Evolutionary conservation across 2,888 invertebrate genomes (phyloP).

Genomic region (Euplagia quadripunctaria): DNA sequence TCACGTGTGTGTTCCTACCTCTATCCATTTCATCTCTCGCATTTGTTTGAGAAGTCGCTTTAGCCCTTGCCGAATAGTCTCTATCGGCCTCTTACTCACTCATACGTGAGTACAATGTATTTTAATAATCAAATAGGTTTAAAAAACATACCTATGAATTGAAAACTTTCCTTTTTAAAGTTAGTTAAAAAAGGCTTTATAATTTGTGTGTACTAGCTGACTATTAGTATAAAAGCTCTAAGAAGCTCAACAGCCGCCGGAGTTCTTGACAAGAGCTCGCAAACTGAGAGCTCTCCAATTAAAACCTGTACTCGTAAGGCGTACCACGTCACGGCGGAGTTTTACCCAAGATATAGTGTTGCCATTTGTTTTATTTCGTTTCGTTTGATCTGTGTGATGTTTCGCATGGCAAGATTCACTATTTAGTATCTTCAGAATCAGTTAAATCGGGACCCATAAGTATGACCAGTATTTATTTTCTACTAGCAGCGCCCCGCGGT

Average conservation of each 20-base stretch:
- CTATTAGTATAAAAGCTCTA: constrained; percentile 48
- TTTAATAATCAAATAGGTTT: not conserved
- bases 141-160: not conserved
- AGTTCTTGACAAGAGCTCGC: constrained; percentile 68
- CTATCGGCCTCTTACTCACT: too few species aligned
- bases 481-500: too few species aligned
- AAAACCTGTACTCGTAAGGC: constrained; percentile 61
- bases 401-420: not conserved
- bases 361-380: not conserved
- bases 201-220: constrained; percentile 14
- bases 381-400: constrained; percentile 4
- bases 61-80: too few species aligned
- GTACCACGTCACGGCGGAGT: constrained; percentile 51
- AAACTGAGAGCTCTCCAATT: constrained; percentile 80
- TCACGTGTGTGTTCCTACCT: too few species aligned
- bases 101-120: too few species aligned
- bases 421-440: not conserved
- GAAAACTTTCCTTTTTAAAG: not conserved
- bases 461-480: too few species aligned
- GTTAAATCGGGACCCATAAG: not conserved
- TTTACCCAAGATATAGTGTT: constrained; percentile 48
- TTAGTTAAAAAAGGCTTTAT: not conserved
- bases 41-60: too few species aligned
- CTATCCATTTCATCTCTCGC: too few species aligned
- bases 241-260: constrained; percentile 47